Base-by-base conservation (phyloP, 1,140 invertebrate genomes). In the Brachionus koreanus region DNA sequence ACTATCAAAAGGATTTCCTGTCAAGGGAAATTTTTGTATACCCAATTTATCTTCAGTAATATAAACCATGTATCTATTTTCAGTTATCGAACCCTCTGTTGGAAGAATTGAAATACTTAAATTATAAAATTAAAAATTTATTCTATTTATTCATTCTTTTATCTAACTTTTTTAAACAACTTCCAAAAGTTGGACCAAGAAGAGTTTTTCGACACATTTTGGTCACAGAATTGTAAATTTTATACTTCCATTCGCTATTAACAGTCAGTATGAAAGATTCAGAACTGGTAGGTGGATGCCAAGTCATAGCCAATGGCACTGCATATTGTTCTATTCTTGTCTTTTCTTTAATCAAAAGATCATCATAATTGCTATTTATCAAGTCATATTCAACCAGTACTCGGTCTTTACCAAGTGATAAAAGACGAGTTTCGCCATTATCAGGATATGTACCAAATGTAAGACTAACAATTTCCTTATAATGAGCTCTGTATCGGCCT, bases 1-100 rank as follows among this genome's bases (percentile, higher is more conserved):
- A 83, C 91, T 90, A 85, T 91, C 92, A 86, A 91, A 92, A 23
- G 92, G 92, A 87, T 93, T 93, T 4, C 93, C 93, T 87, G 92
- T 91, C 0, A 92, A 85, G 4, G 92, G 92, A 84, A 92, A 85
- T 82, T 91, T 90, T 85, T 92, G 91, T 33, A 93, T 86, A 1
- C 92, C 93, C 52, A 93, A 90, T 83, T 92, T 89, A 84, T 91
- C 91, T 29, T 90, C 88, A 5, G 91, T 92, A 0, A 90, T 88
- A 84, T 92, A 93, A 29, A 92, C 84, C 82, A 92, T 85, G 84
- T 92, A 92, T 19, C 84, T 82, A 13, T 86, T 85, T 37, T 85
- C 61, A 79, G 81, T 13, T 46, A 74, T 12, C 4, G 19, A 46
- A 23, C 42, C 69, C 29, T 74, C 19, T 19, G 85, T 86, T 25